Evolutionary conservation across 2,113 vertebrate genomes (phyloP).

Genomic region (Grus americana): DNA sequence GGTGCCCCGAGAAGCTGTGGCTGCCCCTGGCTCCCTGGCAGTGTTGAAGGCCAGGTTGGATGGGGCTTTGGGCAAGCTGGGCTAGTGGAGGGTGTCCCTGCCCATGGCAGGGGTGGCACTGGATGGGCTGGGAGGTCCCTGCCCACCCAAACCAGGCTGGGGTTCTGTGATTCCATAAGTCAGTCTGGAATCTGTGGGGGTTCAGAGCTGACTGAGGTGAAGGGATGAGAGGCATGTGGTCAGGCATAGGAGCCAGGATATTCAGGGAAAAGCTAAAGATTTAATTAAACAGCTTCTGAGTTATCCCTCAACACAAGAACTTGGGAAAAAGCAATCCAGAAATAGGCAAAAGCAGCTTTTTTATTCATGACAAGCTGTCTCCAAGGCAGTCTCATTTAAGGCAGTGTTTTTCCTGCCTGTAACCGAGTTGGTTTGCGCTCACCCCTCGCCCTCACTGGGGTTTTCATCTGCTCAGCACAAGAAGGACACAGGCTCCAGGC

Average conservation of each 20-base stretch:
- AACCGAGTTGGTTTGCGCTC: accelerated
- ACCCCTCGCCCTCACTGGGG: accelerated
- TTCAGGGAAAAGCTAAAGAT: background rate
- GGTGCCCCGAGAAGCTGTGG: no score
- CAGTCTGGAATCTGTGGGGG: accelerated
- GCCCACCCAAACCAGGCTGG: no score
- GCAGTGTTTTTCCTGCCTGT: background rate
- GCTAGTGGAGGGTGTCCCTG: no score
- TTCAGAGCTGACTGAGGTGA: background rate
- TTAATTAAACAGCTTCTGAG: background rate
- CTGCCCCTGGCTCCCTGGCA: no score
- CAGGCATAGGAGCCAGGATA: background rate
- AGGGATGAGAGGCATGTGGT: background rate
- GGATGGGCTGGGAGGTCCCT: no score
- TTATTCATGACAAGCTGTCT: background rate
- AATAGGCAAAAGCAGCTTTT: background rate
- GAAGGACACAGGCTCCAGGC: background rate
- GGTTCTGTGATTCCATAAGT: no score
- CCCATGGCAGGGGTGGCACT: no score
- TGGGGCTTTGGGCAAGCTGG: no score
- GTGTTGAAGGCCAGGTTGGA: no score
- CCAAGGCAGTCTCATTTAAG: background rate
- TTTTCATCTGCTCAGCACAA: background rate
- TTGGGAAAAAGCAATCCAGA: accelerated
- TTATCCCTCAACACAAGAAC: background rate